Evolutionary conservation across 23 tunicate genomes (phyloP).

Genomic region (Aplidium turbinatum): DNA sequence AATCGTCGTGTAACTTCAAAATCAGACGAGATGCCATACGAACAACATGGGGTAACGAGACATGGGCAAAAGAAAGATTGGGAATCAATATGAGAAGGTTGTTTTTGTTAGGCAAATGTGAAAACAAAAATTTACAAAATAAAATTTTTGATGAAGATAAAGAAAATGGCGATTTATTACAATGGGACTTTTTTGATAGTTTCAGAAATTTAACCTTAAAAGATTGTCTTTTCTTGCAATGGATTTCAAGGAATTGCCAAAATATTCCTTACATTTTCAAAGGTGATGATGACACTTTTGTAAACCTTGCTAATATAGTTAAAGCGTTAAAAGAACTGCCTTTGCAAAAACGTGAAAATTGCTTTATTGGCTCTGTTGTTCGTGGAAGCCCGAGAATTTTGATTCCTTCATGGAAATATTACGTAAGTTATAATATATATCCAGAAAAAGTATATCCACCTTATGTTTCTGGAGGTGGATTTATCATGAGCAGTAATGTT

Average conservation of each 20-base stretch:
- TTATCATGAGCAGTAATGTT: slow-evolving; percentile 64
- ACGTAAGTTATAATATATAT: slow-evolving; percentile 66
- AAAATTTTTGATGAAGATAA: slow-evolving; percentile 36
- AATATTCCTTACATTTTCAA: slow-evolving; percentile 71
- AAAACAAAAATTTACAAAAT: not conserved
- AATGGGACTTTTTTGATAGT: slow-evolving; percentile 81
- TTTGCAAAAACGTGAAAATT: slow-evolving; percentile 3
- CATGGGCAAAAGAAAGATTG: slow-evolving; percentile 31
- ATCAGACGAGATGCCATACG: slow-evolving; percentile 65
- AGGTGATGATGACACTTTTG: slow-evolving; percentile 91
- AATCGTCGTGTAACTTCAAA: slow-evolving; percentile 56
- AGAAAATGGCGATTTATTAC: slow-evolving; percentile 51
- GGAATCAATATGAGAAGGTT: slow-evolving; percentile 38
- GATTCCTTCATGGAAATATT: slow-evolving; percentile 82
- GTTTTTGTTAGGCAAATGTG: slow-evolving; percentile 68
- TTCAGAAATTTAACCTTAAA: slow-evolving; percentile 79
- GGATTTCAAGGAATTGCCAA: slow-evolving; percentile 58
- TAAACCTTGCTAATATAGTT: slow-evolving; percentile 68
- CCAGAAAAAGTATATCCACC: slow-evolving; percentile 85
- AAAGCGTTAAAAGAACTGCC: slow-evolving; percentile 29
- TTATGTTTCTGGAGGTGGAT: slow-evolving; percentile 92
- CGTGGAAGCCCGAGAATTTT: slow-evolving; percentile 63
- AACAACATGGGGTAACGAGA: slow-evolving; percentile 67
- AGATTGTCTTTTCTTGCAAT: slow-evolving; percentile 80
- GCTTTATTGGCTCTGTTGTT: slow-evolving; percentile 67